phyloP scores from a whole-genome alignment of 2,888 invertebrate species.

The Halocaridina rubra region DNA sequence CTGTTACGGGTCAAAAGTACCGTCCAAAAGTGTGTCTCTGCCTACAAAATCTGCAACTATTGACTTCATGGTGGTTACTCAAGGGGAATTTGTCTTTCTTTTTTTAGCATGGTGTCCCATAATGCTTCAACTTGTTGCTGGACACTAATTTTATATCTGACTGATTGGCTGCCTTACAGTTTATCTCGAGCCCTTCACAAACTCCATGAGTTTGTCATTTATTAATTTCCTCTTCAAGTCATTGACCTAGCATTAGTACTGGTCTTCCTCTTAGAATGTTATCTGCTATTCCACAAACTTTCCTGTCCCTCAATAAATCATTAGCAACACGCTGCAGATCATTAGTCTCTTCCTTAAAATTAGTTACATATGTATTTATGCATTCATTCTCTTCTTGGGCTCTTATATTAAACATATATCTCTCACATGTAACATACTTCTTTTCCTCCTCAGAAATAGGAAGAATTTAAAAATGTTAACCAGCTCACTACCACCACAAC shows the following conservation, averaged over 20 bases:
- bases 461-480: too few relatives aligned
- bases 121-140: not conserved
- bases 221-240: not conserved
- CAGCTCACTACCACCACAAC: too few relatives aligned
- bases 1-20: not conserved
- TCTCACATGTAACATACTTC: too few relatives aligned
- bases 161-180: not conserved
- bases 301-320: not conserved
- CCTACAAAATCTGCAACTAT: not conserved
- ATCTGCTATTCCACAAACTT: not conserved
- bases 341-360: too few relatives aligned
- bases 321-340: too few relatives aligned
- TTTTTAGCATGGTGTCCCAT: not conserved
- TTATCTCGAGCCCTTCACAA: not conserved
- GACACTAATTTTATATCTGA: not conserved
- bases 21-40: not conserved
- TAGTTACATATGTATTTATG: too few relatives aligned
- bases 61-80: not conserved
- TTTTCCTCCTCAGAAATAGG: too few relatives aligned
- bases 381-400: too few relatives aligned
- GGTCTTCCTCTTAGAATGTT: not conserved
- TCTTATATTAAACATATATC: too few relatives aligned
- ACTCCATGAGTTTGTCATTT: not conserved
- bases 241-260: not conserved
- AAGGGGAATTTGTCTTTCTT: not conserved